These are phyloP conservation scores for Ophiodon elongatus DNA, from an alignment of 2,113 vertebrate species.

Conservation along the genomic window DNA sequence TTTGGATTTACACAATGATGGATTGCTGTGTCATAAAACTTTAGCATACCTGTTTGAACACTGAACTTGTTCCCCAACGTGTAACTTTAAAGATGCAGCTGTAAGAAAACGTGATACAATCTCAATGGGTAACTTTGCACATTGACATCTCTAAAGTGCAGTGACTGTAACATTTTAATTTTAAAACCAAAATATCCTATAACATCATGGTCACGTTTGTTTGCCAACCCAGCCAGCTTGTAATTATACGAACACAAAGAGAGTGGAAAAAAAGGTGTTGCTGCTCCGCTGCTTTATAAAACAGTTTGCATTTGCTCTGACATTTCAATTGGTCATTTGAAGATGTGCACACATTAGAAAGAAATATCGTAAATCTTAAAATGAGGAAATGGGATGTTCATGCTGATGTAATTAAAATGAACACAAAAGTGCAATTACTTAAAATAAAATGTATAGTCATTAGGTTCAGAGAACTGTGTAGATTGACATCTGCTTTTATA, in stretches of 20 bases:
- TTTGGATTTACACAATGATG: not conserved
- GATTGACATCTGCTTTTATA: slow-evolving; percentile 26
- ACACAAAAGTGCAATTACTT: not conserved
- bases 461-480: slow-evolving; percentile 28
- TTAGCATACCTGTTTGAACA: not conserved
- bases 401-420: slow-evolving; percentile 6
- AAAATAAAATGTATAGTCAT: slow-evolving; percentile 19
- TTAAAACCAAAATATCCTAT: not conserved
- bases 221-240: not conserved
- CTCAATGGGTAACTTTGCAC: not conserved
- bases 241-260: not conserved
- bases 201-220: not conserved
- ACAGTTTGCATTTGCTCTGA: not conserved
- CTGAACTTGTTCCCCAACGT: not conserved
- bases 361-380: not conserved
- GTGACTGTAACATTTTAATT: not conserved
- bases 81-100: not conserved
- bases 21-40: not conserved
- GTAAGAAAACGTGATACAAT: not conserved
- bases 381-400: not conserved
- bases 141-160: slow-evolving; percentile 9
- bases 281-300: not conserved
- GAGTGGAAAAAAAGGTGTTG: not conserved
- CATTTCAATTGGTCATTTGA: not conserved
- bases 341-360: not conserved